Base-by-base conservation (phyloP, 2,797 vertebrate species). In the Spondyliosoma cantharus region DNA sequence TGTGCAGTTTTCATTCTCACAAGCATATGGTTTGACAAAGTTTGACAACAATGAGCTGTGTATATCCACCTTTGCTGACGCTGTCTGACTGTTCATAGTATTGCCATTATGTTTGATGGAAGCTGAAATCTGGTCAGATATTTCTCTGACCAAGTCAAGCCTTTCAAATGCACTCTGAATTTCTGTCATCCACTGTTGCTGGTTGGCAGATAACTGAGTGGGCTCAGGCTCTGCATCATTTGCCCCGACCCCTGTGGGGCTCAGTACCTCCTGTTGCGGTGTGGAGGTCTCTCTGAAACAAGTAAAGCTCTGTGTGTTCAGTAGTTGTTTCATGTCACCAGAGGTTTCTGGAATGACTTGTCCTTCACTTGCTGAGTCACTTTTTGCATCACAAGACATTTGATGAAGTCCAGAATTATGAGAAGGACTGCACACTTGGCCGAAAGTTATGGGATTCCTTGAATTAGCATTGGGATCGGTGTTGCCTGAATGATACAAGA, bases 121-220 rank as follows among this genome's bases (percentile, higher is more conserved):
- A 62, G 82, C 11, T 3, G 45, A 13, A 6, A 61, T 54, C 78
- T 89, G 79, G 12, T 92, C 85, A 52, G 84, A 22, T 0, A 84
- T 64, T 83, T 96, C 94, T 80, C 92, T 92, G 88, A 96, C 94
- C 73, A 98, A 89, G 80, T 97, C 93, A 17, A 98, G 91, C 65
- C 93, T 96, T 83, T 96, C 95, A 78, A 98, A 96, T 19, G 96
- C 93, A 90, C 92, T 95, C 84, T 97, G 95, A 84, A 98, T 96
- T 87, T 97, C 96, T 5, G 93, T 74, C 50, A 98, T 92, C 83
- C 94, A 95, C 78, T 74, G 90, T 65, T 96, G 96, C 63, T 95
- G 94, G 67, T 92, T 95, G 74, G 80, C 88, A 61, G 93, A 85
- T 59, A 92, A 86, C 66, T 61, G 91, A 64, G 48, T 67, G 70